Percentiles rank a stretch among this genome's conserved stretches.
Evolutionary conservation across 2,888 invertebrate species (phyloP).

Genomic region (Eubasilissa splendida): DNA sequence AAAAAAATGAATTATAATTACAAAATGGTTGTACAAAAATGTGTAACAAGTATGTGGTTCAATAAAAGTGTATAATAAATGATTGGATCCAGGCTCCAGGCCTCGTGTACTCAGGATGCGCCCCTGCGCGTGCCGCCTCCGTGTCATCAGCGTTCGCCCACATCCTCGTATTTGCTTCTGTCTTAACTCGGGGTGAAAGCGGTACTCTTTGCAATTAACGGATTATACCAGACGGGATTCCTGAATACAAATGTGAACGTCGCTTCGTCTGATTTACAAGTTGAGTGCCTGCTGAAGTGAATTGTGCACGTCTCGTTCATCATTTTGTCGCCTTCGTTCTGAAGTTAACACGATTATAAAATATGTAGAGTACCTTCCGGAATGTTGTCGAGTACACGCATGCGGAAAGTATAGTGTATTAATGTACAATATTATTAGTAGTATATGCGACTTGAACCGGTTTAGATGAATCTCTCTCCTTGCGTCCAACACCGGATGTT

Average conservation of each 20-base stretch:
- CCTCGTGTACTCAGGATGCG: background rate
- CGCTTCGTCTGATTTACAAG: background rate
- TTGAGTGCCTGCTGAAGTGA: background rate
- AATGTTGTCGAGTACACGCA: no score
- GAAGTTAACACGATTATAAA: no score
- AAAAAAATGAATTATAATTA: no score
- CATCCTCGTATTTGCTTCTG: background rate
- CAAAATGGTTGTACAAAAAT: no score
- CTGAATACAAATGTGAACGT: background rate
- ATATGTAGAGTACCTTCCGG: no score
- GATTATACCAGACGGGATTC: slow-evolving; percentile 11
- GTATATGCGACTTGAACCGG: no score
- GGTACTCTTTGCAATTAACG: slow-evolving; percentile 15
- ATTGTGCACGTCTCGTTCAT: background rate
- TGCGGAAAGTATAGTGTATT: no score
- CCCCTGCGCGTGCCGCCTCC: background rate
- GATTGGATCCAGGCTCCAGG: background rate
- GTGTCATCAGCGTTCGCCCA: background rate
- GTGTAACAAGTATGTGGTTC: no score
- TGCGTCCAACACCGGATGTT: background rate
- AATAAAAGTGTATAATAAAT: background rate
- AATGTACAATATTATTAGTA: no score
- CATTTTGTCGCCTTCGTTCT: no score
- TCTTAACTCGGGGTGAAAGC: slow-evolving; percentile 7
- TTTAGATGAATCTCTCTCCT: no score